Evolutionary conservation across 2,113 vertebrate genomes (phyloP), one percentile per base, ranked within the genome.

Genomic region (Pteruthius melanotis): DNA sequence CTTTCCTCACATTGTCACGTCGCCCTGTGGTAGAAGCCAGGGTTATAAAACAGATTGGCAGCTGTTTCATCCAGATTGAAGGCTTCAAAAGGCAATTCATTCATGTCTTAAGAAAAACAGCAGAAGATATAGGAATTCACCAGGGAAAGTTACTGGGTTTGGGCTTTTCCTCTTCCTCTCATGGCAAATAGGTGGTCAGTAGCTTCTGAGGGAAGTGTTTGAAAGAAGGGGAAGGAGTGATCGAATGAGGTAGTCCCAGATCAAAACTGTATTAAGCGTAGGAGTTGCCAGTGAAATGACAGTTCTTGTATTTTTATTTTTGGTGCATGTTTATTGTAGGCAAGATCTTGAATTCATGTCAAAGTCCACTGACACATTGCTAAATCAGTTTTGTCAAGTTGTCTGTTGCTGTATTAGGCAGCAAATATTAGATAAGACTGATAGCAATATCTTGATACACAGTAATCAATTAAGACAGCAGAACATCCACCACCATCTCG

Each of bases 381-480:
- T 68, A 37, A 71, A 94, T 94, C 52, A 75, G 23, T 87, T 95
- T 86, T 95, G 60, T 88, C 79, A 77, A 75, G 71, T 81, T 86
- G 72, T 84, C 80, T 87, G 53, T 85, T 66, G 47, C 54, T 91
- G 39, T 68, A 2, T 83, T 82, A 83, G 70, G 22, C 81, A 85
- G 44, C 17, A 92, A 80, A 82, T 85, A 79, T 66, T 87, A 75
- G 87, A 21, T 74, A 83, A 88, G 66, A 31, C 59, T 77, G 54
- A 71, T 68, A 69, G 90, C 31, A 26, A 49, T 90, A 68, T 93
- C 85, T 42, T 80, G 52, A 66, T 91, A 64, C 39, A 68, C 57
- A 80, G 53, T 96, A 91, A 93, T 93, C 79, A 72, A 47, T 96
- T 92, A 89, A 79, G 89, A 82, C 57, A 84, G 70, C 89, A 77